Base-by-base conservation (phyloP, 2,888 invertebrate species). In the Plagiodera versicolora region DNA sequence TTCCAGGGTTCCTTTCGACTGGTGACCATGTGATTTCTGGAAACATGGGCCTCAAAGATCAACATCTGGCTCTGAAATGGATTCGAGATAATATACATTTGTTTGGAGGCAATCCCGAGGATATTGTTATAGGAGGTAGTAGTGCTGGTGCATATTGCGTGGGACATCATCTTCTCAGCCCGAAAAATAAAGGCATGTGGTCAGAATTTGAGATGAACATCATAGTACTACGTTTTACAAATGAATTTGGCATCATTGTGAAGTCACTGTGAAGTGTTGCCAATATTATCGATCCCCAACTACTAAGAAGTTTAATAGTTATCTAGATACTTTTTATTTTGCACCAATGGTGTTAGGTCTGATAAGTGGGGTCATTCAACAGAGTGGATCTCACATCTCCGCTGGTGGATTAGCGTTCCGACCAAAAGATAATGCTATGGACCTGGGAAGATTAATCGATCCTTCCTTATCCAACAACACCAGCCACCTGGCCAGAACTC, bases 361-460 rank as follows among this genome's bases (percentile, higher is more conserved):
- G 16, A 17, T 56, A 2, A 48, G 44, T 14, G 49, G 35, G 1
- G 20, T 35, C 1, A 56, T 56, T n/a, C 49, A 49, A 24, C 49
- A 49, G 44, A 56, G 56, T 44, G 56, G 50, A 2, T 35, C 56
- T 8, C 16, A 48, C 11, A 14, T 56, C 0, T 14, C 16, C 30
- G 35, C 32, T 10, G 39, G 14, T 16, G 44, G 45, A 8, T 45
- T 47, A 24, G 56, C 56, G 11, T 8, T 11, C 11, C 17, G 18
- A 19, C 47, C 56, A 2, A 24, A 48, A 45, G 8, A 30, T 16
- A 11, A 45, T 2, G 62, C 62, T 16, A 56, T 48, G 11, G 44
- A 63, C 24, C 32, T 59, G 8, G 62, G 58, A 18, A 45, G 39
- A 48, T 14, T n/a, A n/a, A n/a, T n/a, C n/a, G n/a, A n/a, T n/a